Evolutionary conservation across 1,140 invertebrate genomes (phyloP).

Genomic region (Proctacanthus coquilletti): DNA sequence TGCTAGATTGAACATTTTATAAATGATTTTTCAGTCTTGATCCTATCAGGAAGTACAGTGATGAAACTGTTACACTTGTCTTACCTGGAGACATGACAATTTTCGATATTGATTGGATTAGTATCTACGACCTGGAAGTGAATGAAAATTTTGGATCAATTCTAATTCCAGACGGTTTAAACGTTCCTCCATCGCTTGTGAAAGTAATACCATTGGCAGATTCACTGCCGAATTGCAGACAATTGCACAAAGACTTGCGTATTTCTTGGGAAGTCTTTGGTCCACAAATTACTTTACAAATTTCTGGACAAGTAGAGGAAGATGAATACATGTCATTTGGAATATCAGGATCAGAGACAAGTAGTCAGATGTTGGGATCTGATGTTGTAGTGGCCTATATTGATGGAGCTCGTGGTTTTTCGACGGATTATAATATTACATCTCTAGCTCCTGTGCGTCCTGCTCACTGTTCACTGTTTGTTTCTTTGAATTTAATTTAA

Average conservation of each 20-base stretch:
- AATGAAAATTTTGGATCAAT: conserved; percentile 61
- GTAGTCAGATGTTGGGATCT: conserved; percentile 67
- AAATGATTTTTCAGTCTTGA: conserved; percentile 40
- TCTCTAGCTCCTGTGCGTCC: conserved; percentile 52
- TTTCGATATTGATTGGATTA: conserved; percentile 73
- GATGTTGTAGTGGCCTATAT: conserved; percentile 69
- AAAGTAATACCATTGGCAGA: conserved; percentile 39
- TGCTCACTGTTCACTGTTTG: not conserved
- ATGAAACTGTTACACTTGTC: conserved; percentile 57
- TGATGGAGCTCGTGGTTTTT: conserved; percentile 52
- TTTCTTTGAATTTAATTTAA: not conserved
- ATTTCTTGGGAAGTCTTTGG: conserved; percentile 82
- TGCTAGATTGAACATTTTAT: conserved; percentile 41
- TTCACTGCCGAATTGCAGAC: conserved; percentile 66
- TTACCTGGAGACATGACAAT: conserved; percentile 71
- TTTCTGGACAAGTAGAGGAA: conserved; percentile 60
- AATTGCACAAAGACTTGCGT: conserved; percentile 68
- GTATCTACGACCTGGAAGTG: conserved; percentile 56
- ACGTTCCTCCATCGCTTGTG: conserved; percentile 68
- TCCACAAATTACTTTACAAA: conserved; percentile 70
- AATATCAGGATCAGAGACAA: conserved; percentile 52
- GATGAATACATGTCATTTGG: conserved; percentile 81
- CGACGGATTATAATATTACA: conserved; percentile 73
- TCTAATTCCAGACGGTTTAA: conserved; percentile 61
- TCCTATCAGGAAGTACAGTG: conserved; percentile 50